These are phyloP conservation scores for Sycobia sp. DNA, from an alignment of 1,140 invertebrate genomes.

Conservation along the genomic window DNA sequence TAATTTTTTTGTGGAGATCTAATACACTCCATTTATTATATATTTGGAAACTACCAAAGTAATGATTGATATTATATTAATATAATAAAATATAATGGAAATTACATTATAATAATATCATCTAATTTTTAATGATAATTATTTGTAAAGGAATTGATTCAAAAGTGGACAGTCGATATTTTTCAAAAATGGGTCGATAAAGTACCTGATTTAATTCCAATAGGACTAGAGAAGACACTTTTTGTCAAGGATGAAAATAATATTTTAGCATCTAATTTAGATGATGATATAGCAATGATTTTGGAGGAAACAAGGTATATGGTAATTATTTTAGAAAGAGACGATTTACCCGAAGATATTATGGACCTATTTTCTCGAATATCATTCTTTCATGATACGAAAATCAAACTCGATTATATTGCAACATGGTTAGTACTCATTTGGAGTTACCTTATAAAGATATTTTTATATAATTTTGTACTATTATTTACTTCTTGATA, in stretches of 20 bases:
- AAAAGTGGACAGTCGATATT: not conserved
- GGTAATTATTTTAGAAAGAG: conserved; percentile 62
- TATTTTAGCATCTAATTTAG: not conserved
- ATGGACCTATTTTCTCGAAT: conserved; percentile 55
- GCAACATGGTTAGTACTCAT: conserved; percentile 4
- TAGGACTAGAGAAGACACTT: conserved; percentile 10
- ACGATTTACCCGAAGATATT: conserved; percentile 64
- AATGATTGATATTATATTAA: too few relatives aligned
- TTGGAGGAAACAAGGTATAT: conserved; percentile 69
- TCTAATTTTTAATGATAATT: not conserved
- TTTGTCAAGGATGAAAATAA: not conserved
- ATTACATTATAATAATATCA: too few relatives aligned
- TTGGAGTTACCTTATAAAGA: not conserved
- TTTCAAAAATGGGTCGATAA: conserved; percentile 8
- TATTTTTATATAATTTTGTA: too few relatives aligned
- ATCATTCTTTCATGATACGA: not conserved
- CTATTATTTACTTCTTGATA: too few relatives aligned
- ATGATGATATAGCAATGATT: conserved; percentile 42
- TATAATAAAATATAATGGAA: too few relatives aligned
- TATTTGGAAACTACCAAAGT: too few relatives aligned
- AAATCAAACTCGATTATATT: conserved; percentile 5
- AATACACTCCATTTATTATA: too few relatives aligned
- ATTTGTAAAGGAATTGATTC: conserved; percentile 18
- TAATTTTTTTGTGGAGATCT: too few relatives aligned
- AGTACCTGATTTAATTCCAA: not conserved